Conservation (phyloP, 2,797 vertebrate species). For the Benthosema pterotum region DNA sequence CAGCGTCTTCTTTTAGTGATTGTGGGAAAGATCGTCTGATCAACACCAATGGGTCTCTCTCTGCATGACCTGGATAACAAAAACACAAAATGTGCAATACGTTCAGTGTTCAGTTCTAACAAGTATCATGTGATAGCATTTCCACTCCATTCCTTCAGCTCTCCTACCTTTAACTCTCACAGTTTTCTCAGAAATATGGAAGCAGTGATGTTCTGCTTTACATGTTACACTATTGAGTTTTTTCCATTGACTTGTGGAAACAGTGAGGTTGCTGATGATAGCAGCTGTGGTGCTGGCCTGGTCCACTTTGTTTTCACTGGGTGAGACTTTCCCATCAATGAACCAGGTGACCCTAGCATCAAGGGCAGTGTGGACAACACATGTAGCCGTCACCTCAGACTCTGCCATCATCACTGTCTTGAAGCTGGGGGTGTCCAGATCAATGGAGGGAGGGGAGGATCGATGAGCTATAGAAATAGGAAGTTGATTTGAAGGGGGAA, state of each 20-base stretch:
- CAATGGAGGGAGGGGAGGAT: slow-evolving; percentile 33
- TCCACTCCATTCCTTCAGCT: background rate
- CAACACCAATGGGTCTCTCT: slow-evolving; percentile 36
- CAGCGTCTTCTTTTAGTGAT: slow-evolving; percentile 18
- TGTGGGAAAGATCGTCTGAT: slow-evolving; percentile 62
- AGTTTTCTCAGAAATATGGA: slow-evolving; percentile 12
- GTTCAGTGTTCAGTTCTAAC: background rate
- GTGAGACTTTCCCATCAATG: fast-evolving
- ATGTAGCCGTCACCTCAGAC: slow-evolving; percentile 31
- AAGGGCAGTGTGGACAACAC: slow-evolving; percentile 45
- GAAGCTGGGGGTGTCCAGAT: slow-evolving; percentile 58
- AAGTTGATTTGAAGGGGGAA: no score
- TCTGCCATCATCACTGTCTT: slow-evolving; percentile 12
- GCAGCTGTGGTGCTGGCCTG: background rate
- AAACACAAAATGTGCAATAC: background rate
- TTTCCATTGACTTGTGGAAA: slow-evolving; percentile 35
- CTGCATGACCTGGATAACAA: slow-evolving; percentile 34
- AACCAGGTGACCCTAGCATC: slow-evolving; percentile 48
- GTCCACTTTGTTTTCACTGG: fast-evolving
- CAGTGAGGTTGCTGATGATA: slow-evolving; percentile 28
- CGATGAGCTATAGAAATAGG: no score
- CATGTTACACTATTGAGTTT: slow-evolving; percentile 43
- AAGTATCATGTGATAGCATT: background rate
- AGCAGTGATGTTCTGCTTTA: slow-evolving; percentile 64
- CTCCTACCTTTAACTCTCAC: slow-evolving; percentile 39